Evolutionary conservation across 2,113 vertebrate genomes (phyloP).

Genomic region (Nestor notabilis): DNA sequence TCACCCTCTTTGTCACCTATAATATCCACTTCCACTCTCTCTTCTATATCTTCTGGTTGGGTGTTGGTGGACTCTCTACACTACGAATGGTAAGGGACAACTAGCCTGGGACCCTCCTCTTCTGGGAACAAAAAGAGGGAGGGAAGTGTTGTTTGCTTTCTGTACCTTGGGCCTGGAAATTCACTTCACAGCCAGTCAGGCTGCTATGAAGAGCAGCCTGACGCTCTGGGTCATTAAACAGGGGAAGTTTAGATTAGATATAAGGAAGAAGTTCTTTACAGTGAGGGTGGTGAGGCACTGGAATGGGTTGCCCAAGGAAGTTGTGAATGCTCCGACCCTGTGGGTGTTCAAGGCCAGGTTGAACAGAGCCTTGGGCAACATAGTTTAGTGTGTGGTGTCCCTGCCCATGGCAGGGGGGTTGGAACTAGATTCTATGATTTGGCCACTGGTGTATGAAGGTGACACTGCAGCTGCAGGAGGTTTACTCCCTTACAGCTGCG

Average conservation of each 20-base stretch:
- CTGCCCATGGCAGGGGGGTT: no score
- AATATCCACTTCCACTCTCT: slow-evolving; percentile 97
- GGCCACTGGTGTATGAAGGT: not conserved
- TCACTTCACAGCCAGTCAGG: not conserved
- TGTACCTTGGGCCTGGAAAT: not conserved
- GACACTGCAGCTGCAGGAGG: not conserved
- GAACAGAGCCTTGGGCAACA: no score
- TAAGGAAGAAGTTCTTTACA: no score
- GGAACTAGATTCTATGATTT: no score
- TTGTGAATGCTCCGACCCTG: no score
- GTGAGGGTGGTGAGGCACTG: no score
- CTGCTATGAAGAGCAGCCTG: not conserved
- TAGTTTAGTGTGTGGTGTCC: no score
- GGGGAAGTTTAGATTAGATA: no score
- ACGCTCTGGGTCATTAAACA: not conserved
- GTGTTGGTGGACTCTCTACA: slow-evolving; percentile 91
- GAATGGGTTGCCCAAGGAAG: no score
- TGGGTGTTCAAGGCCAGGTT: no score
- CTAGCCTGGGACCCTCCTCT: not conserved
- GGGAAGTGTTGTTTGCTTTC: not conserved
- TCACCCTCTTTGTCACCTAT: slow-evolving; percentile 93
- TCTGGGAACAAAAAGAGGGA: not conserved
- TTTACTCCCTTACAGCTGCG: not conserved
- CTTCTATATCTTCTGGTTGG: slow-evolving; percentile 94
- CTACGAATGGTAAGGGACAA: slow-evolving; percentile 88